These are phyloP conservation scores for Trichogramma evanescens DNA, from an alignment of 2,888 invertebrate genomes.

Conservation along the genomic window DNA sequence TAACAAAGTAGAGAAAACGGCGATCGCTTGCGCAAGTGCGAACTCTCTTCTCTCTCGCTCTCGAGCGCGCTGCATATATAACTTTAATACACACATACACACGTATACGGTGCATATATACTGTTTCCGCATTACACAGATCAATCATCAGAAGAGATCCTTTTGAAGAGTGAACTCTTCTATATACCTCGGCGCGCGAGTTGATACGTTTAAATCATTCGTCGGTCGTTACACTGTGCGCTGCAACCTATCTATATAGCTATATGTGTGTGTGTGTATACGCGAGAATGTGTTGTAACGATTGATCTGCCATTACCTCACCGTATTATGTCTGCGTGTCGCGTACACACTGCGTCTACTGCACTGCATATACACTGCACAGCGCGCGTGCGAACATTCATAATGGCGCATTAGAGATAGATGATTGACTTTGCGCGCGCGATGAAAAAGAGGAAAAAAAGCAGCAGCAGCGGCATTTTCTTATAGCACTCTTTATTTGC, in stretches of 20 bases:
- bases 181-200: neutral
- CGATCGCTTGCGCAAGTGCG: slow-evolving; percentile 12
- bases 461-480: too few relatives aligned
- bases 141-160: slow-evolving; percentile 15
- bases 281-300: neutral
- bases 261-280: neutral
- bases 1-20: neutral
- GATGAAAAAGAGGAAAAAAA: too few relatives aligned
- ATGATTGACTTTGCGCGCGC: too few relatives aligned
- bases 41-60: slow-evolving; percentile 2
- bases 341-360: too few relatives aligned
- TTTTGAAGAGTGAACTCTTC: neutral
- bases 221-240: slow-evolving; percentile 3
- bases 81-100: too few relatives aligned
- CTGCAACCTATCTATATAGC: neutral
- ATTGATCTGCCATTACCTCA: slow-evolving; percentile 11
- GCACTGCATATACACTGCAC: too few relatives aligned
- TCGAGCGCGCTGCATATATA: neutral
- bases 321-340: neutral
- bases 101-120: too few relatives aligned
- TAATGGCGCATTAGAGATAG: too few relatives aligned
- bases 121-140: slow-evolving; percentile 20
- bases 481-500: too few relatives aligned
- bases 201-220: slow-evolving; percentile 17
- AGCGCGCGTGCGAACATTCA: slow-evolving; percentile 4